Base-by-base conservation (phyloP, 1,140 invertebrate species). In the Phortica variegata region DNA sequence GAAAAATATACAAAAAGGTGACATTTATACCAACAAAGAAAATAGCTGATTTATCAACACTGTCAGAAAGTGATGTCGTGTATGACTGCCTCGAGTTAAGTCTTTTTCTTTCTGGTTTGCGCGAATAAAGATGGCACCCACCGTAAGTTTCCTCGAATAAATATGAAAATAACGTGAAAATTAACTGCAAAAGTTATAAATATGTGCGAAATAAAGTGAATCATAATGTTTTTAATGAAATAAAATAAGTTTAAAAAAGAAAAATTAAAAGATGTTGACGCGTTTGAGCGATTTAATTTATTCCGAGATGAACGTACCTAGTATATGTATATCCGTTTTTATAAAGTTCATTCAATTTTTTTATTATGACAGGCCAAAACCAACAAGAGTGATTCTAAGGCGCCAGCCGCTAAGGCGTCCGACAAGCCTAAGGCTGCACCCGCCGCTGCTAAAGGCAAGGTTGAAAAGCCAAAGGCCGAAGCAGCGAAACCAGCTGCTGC, bases 391-490 rank as follows among this genome's bases (percentile, higher is more conserved):
- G 69, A 71, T 56, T 51, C 65, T 33, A 73, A 75, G 31, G 21
- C 23, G 56, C 39, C 65, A 39, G 65, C 68, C 44, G 60, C 68
- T 29, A 75, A 75, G 60, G 56, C 65, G 41, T 61, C 73, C 16
- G 68, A 73, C 20, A 72, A 74, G 55, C 32, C 52, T 44, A 73
- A 75, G 58, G 56, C 72, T 31, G 58, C 71, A 23, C 60, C 71
- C 40, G 61, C 71, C 20, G 71, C 73, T 38, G 73, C 73, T 36
- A 75, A 75, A 51, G 73, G 73, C 49, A 76, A 76, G 45, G 73
- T 76, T 40, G 73, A 76, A 55, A 76, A 76, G 47, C 66, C 73
- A n/a, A 73, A 75, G 45, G 60, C 72, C 45, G 71, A 75, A 53
- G 60, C 73, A 19, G 56, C 73, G 34, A 75, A 75, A 49, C 73